A percentile compares a stretch with the other conserved stretches of the same genome.
These are phyloP conservation scores for Acropternis orthonyx DNA, from an alignment of 2,797 vertebrate species.

Conservation along the genomic window DNA sequence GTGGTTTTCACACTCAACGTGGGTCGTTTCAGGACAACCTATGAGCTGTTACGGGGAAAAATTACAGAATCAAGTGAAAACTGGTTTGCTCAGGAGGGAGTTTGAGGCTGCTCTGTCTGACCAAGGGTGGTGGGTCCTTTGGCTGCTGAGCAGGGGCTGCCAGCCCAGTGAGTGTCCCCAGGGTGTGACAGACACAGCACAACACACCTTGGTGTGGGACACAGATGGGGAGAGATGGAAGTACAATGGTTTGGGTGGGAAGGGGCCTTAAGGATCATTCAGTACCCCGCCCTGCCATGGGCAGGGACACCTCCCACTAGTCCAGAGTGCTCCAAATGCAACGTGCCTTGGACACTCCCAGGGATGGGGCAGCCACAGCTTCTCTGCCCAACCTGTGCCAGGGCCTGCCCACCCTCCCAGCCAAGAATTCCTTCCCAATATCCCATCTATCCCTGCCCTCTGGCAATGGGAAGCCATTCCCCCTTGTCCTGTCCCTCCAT, in stretches of 20 bases:
- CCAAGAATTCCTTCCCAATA: background rate
- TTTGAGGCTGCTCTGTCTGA: background rate
- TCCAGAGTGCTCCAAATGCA: background rate
- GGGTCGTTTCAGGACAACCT: background rate
- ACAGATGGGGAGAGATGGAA: background rate
- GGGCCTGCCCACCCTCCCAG: background rate
- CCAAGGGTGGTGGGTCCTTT: background rate
- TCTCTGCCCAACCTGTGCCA: background rate
- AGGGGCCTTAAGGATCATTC: background rate
- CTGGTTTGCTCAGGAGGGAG: background rate
- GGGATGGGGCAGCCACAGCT: background rate
- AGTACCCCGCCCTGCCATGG: background rate
- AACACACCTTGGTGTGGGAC: fast-evolving
- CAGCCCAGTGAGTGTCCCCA: background rate
- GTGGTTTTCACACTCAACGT: fast-evolving
- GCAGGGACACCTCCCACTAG: background rate
- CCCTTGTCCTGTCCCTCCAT: background rate
- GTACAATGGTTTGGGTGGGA: background rate
- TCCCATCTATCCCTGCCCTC: background rate
- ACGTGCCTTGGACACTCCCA: background rate
- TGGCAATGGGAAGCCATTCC: background rate
- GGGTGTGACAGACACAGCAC: fast-evolving
- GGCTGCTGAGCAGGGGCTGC: background rate
- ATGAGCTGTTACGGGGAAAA: background rate
- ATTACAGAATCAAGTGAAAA: background rate